Evolutionary conservation across 1,140 invertebrate genomes (phyloP), one percentile per base, ranked within the genome.

Genomic region (Portunus trituberculatus): DNA sequence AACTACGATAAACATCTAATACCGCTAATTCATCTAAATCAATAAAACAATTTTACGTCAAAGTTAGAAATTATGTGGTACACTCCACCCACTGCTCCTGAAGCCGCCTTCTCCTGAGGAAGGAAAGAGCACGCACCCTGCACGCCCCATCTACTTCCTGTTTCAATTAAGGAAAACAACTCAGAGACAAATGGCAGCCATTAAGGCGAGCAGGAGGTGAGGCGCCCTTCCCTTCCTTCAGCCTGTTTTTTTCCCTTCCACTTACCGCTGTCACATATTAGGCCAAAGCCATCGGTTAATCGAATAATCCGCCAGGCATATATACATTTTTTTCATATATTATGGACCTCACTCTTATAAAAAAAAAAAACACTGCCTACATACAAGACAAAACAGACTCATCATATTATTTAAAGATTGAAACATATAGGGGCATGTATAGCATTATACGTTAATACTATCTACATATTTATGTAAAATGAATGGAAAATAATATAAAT

Each of bases 91-190:
- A 76, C 25, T 3, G 4, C 67, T 76, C n/a, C 67, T n/a, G 67
- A 76, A 76, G 3, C 67, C 67, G 12, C n/a, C 67, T 25, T 76
- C 67, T 8, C 4, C 39, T 39, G 39, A n/a, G 25, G 8, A 76
- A 76, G 67, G 67, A 76, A 76, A n/a, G 67, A 0, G 25, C 20
- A 76, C 16, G 20, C 67, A 76, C 20, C 67, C 67, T 7, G n/a
- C 67, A 76, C 67, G 25, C 4, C 52, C 67, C 67, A 76, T 76
- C 67, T 76, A n/a, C 67, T 76, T 76, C 67, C 67, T 76, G 20
- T 76, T 76, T 76, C 67, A 76, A 76, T 76, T 76, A 76, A 76
- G 67, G 67, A 76, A 76, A 76, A 76, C 67, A 76, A 76, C 67
- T 76, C 52, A 76, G n/a, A 76, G 67, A 76, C 67, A 76, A 76